A percentile compares a stretch with the other conserved stretches of the same genome.
Evolutionary conservation across 2,888 invertebrate genomes (phyloP).

Genomic region (Rapana venosa): DNA sequence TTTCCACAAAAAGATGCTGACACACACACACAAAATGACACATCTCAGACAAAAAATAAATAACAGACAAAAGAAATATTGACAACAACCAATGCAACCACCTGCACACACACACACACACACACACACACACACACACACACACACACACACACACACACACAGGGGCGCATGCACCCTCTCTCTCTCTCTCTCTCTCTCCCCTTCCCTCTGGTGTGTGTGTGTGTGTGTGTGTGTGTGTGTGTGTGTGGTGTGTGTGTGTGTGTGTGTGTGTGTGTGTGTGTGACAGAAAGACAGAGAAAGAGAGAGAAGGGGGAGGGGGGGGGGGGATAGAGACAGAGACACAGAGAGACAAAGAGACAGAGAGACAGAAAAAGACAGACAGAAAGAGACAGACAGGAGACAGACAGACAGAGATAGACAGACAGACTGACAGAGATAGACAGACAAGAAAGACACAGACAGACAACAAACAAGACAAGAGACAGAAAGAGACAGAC

Average conservation of each 20-base stretch:
- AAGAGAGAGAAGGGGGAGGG: neutral
- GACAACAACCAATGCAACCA: too few relatives aligned
- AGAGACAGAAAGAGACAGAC: neutral
- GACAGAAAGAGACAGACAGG: neutral
- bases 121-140: too few relatives aligned
- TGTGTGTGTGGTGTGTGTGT: neutral
- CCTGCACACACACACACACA: too few relatives aligned
- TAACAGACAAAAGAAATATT: too few relatives aligned
- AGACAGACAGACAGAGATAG: conserved; percentile 12
- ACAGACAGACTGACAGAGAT: conserved; percentile 10
- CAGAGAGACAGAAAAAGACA: conserved; percentile 6
- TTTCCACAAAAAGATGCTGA: too few relatives aligned
- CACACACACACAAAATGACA: too few relatives aligned
- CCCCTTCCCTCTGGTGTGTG: neutral
- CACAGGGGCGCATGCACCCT: too few relatives aligned
- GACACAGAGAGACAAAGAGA: neutral
- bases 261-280: neutral
- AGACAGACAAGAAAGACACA: neutral
- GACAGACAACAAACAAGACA: too few relatives aligned
- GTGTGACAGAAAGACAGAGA: neutral
- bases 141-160: too few relatives aligned
- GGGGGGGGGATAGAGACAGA: neutral
- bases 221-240: conserved; percentile 2
- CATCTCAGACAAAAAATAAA: too few relatives aligned
- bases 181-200: too few relatives aligned